Evolutionary conservation across 2,113 vertebrate species (phyloP).

Genomic region (Sapajus apella): DNA sequence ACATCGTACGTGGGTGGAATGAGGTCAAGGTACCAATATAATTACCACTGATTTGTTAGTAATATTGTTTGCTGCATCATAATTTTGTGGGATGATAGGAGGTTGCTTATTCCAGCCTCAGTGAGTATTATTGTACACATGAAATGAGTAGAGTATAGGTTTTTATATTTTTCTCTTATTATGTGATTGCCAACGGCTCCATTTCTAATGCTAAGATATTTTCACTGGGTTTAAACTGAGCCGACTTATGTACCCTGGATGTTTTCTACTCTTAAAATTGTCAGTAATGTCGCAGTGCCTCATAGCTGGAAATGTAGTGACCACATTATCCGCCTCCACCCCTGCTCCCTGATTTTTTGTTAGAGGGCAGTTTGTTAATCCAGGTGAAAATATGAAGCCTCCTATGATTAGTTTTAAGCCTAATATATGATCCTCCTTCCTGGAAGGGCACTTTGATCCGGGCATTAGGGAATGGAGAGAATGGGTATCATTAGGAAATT

Average conservation of each 20-base stretch:
- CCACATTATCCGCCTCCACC: neutral
- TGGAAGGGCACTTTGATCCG: neutral
- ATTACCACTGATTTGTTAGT: constrained; percentile 6
- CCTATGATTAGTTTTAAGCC: neutral
- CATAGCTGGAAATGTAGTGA: neutral
- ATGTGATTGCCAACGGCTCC: neutral
- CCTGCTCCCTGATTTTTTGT: neutral
- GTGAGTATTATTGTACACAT: constrained; percentile 33
- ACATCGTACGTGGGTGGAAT: neutral
- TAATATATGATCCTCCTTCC: neutral
- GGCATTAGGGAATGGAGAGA: neutral
- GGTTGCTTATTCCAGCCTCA: neutral
- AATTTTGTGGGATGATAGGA: constrained; percentile 1
- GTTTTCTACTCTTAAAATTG: neutral
- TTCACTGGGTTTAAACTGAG: neutral
- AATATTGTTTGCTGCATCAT: constrained; percentile 2
- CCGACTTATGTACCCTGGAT: neutral
- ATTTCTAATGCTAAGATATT: constrained; percentile 12
- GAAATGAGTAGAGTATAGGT: neutral
- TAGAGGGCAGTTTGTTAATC: neutral
- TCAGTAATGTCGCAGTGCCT: neutral
- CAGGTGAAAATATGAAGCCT: neutral
- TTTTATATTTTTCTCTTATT: constrained; percentile 12
- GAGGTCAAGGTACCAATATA: neutral
- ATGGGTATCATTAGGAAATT: neutral